phyloP scores from a whole-genome alignment of 2,888 invertebrate genomes.

The Agrochola lychnidis region DNA sequence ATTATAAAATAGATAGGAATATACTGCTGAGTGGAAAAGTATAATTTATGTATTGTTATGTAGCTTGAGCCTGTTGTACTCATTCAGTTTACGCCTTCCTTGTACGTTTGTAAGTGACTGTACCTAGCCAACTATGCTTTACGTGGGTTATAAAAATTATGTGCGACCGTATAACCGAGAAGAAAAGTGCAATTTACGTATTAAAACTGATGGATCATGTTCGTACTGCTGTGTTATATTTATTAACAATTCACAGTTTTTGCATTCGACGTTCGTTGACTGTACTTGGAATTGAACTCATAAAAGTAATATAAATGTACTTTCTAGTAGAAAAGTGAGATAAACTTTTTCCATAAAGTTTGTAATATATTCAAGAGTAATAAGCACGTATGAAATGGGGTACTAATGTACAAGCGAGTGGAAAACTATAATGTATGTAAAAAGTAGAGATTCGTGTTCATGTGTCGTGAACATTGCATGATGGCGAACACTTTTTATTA shows the following conservation, averaged over 20 bases:
- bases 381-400: conserved; percentile 39
- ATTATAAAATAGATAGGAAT: conserved; percentile 58
- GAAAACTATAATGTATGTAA: conserved; percentile 55
- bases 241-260: conserved; percentile 52
- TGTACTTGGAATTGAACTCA: conserved; percentile 51
- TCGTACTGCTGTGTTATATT: conserved; percentile 10
- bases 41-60: conserved; percentile 51
- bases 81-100: conserved; percentile 44
- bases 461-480: conserved; percentile 78
- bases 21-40: conserved; percentile 46
- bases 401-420: conserved; percentile 58
- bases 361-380: conserved; percentile 43
- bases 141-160: conserved; percentile 50
- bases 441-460: conserved; percentile 71
- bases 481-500: conserved; percentile 72
- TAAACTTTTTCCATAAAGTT: conserved; percentile 28
- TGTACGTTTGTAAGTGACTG: conserved; percentile 37
- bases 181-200: conserved; percentile 45
- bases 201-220: conserved; percentile 44
- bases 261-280: conserved; percentile 43
- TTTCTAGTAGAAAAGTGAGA: conserved; percentile 46
- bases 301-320: conserved; percentile 51
- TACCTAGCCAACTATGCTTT: conserved; percentile 32
- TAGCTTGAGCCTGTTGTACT: conserved; percentile 34
- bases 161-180: conserved; percentile 54